Base-by-base conservation (phyloP, 2,888 invertebrate genomes). In the Dorcus parallelipipedus region DNA sequence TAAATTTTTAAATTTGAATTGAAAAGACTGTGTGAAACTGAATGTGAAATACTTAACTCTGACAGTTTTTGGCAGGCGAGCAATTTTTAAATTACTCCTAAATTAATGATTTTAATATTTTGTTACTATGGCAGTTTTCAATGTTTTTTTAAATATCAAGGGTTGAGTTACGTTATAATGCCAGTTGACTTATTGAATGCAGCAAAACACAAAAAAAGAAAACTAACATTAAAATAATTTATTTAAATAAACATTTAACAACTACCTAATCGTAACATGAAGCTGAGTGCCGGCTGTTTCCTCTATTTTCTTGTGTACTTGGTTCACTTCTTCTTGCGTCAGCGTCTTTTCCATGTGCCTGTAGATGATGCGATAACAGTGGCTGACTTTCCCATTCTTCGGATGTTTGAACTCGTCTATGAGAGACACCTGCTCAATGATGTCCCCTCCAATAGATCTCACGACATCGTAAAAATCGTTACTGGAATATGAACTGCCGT, bases 391-490 rank as follows among this genome's bases (percentile, higher is more conserved):
- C 47, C 89, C 86, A 3, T 85, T 89, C 79, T 95, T 95, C 0
- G 93, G 91, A 80, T 97, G 90, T 50, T 81, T 79, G 76, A 94
- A 99, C 69, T 89, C 86, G 77, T 99, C 99, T 52, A 93, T 85
- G 7, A 95, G 78, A 61, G 82, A 80, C 5, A 91, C 90, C 85
- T 95, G 96, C 80, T 99, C 99, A 49, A 99, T 85, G n/a, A 92
- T 80, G 78, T 97, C 96, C 0, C 94, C 95, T 2, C 92, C 97
- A 52, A 95, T 77, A 64, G 86, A 86, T 63, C 98, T 84, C 0
- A 93, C 96, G 61, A 98, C 76, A 76, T 98, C 97, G 77, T 95
- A 97, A 74, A 95, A 94, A 79, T 95, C 94, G 77, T 93, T 92
- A 51, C 83, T 80, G n/a, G 83, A 83, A 76, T 87, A 94, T n/a